Evolutionary conservation across 2,888 invertebrate species (phyloP), one percentile per base, ranked within the genome.

Genomic region (Leptarthrus brevirostris): DNA sequence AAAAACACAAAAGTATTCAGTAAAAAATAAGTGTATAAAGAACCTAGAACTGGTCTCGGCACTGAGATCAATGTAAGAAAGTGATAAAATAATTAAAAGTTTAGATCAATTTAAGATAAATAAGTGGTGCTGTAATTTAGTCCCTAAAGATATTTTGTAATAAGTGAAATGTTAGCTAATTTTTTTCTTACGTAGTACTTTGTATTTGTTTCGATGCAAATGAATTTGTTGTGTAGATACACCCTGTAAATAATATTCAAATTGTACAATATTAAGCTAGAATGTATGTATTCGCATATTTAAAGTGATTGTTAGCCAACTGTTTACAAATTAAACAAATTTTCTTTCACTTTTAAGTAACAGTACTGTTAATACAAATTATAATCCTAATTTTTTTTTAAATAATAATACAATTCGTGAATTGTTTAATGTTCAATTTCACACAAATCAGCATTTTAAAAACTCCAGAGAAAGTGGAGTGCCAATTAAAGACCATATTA

Each of bases 51-150:
- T 66, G 47, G 47, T 66, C 66, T 66, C 34, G 26, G 47, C 47
- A 22, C 49, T 66, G 36, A 66, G 66, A 66, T 66, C 49, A 16
- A 47, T 53, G 34, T 34, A 18, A 70, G 53, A 36, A 70, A 53
- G 53, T 53, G 53, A 53, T 53, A 70, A 70, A 70, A 70, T 53
- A 53, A 53, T 74, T 72, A 74, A 66, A 53, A 64, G 47, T 26
- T 66, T 66, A 66, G 66, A 36, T 47, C 44, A 66, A 66, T 47
- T 66, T 66, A 66, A 66, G 49, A 66, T 66, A 47, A 44, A 56
- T 74, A 74, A 61, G 76, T 76, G 76, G 76, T 76, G 76, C 76
- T 76, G 76, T 76, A 70, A 70, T 70, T 76, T 74, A 73, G 71
- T 70, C 71, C 73, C 73, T 74, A 64, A 74, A 72, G 72, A 66